Percentiles rank a stretch among this genome's conserved stretches.
Conservation (phyloP, 2,888 invertebrate species). For the Drosophila mimica region DNA sequence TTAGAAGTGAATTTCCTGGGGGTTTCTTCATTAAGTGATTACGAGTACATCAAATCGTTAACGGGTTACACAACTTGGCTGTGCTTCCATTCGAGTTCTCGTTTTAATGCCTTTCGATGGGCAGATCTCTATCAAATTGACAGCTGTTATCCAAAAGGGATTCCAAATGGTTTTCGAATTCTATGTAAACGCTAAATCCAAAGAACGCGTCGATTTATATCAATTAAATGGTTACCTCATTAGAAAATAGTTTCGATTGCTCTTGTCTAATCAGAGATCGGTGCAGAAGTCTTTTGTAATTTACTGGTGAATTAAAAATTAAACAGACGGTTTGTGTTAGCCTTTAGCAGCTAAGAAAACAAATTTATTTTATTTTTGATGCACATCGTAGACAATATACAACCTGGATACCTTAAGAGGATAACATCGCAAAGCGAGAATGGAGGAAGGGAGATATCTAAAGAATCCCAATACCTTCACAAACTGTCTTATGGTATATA, state of each 20-base stretch:
- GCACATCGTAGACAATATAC: not conserved
- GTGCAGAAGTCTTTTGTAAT: slow-evolving; percentile 10
- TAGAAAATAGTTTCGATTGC: slow-evolving; percentile 35
- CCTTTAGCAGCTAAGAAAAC: not conserved
- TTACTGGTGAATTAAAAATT: not conserved
- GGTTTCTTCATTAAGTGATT: slow-evolving; percentile 44
- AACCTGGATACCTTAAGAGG: not conserved
- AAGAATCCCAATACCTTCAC: not conserved
- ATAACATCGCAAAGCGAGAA: not conserved
- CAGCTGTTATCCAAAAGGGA: slow-evolving; percentile 54
- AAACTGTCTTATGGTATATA: not conserved
- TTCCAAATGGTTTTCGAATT: slow-evolving; percentile 39
- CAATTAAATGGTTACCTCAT: slow-evolving; percentile 60
- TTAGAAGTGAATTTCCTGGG: slow-evolving; percentile 19
- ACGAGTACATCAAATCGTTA: slow-evolving; percentile 51
- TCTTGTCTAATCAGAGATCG: slow-evolving; percentile 18
- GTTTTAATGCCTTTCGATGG: slow-evolving; percentile 28
- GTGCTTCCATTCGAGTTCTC: slow-evolving; percentile 8
- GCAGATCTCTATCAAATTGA: slow-evolving; percentile 51
- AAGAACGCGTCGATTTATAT: slow-evolving; percentile 50
- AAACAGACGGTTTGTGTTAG: not conserved
- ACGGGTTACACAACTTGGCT: slow-evolving; percentile 31
- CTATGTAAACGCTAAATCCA: slow-evolving; percentile 37
- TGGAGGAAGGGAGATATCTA: not conserved
- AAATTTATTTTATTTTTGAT: not conserved